Conservation (phyloP, 1,140 invertebrate species). For the Zophobas atratus region DNA sequence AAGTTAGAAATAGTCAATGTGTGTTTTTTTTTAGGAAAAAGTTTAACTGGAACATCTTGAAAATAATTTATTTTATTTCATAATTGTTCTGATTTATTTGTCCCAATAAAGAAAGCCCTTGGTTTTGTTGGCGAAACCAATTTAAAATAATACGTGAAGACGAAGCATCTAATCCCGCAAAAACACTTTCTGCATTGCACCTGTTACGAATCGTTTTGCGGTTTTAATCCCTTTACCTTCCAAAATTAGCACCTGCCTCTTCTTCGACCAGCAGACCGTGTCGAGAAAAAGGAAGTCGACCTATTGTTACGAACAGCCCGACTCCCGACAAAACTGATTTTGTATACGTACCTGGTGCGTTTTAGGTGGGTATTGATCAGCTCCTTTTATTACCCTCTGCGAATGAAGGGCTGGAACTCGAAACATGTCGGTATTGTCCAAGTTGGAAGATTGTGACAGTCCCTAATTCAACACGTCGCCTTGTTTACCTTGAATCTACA, state of each 20-base stretch:
- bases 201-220: conserved; percentile 8
- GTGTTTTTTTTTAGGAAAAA: too few species aligned
- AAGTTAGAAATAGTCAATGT: too few species aligned
- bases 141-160: background rate
- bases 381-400: background rate
- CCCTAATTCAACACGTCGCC: background rate
- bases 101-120: too few species aligned
- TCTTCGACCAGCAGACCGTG: conserved; percentile 2
- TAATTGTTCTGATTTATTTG: too few species aligned
- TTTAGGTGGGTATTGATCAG: conserved; percentile 26
- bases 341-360: conserved; percentile 35
- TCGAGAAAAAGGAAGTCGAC: conserved; percentile 23
- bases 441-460: background rate
- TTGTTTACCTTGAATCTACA: conserved; percentile 19
- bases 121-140: too few species aligned
- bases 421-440: background rate
- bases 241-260: conserved; percentile 17
- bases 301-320: background rate
- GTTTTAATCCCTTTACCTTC: conserved; percentile 11
- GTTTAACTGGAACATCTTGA: too few species aligned
- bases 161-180: background rate
- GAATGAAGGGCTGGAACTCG: background rate
- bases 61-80: too few species aligned
- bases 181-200: conserved; percentile 3
- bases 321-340: conserved; percentile 17